Conservation (phyloP, 1,140 invertebrate species). For the Branchinecta lindahli region DNA sequence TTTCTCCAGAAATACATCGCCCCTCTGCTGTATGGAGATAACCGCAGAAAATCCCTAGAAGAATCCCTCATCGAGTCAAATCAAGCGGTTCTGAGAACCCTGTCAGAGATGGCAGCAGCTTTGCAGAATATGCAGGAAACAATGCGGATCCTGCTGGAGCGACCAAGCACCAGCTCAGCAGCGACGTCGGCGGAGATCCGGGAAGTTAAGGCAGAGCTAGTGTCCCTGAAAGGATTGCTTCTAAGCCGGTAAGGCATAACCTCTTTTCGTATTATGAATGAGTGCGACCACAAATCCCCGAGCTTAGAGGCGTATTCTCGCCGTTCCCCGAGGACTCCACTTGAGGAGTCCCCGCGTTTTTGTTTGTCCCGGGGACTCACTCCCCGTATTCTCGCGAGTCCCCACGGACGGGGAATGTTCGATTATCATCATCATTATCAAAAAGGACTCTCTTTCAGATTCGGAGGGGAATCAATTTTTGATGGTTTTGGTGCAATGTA, state of each 20-base stretch:
- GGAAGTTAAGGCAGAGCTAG: background rate
- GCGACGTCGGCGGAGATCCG: background rate
- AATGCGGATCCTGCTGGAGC: background rate
- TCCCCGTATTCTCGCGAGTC: too few species aligned
- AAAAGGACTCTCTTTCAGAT: too few species aligned
- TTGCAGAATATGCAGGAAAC: constrained; percentile 6
- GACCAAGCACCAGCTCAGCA: background rate
- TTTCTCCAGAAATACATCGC: background rate
- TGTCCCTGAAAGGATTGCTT: background rate
- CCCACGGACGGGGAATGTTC: too few species aligned
- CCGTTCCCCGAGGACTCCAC: too few species aligned
- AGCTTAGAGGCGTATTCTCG: background rate
- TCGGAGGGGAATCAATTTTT: too few species aligned
- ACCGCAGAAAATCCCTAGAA: background rate
- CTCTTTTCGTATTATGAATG: background rate
- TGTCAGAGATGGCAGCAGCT: background rate
- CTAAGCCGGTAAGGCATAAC: background rate
- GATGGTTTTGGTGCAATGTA: too few species aligned
- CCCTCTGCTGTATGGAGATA: background rate
- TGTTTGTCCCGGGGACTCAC: too few species aligned
- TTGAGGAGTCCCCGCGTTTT: too few species aligned
- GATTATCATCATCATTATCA: too few species aligned
- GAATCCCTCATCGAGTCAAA: background rate
- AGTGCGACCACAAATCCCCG: background rate
- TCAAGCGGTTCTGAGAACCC: background rate